Evolutionary conservation across 2,113 vertebrate genomes (phyloP), one percentile per base, ranked within the genome.

Genomic region (Pyrgilauda ruficollis): DNA sequence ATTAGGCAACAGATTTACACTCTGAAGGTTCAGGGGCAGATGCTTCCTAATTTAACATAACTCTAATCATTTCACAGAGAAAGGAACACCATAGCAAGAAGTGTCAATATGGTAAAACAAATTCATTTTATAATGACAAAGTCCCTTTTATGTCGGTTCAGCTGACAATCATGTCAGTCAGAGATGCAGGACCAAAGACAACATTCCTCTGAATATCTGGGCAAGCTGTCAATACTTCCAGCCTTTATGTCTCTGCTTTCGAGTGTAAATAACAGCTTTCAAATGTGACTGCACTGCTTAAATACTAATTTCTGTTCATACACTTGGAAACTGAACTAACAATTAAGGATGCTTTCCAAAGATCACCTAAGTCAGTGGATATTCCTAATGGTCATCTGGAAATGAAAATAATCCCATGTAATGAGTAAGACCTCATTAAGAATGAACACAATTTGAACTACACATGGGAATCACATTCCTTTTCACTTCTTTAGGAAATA

Each of bases 1-100:
- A 68, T 92, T 92, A 91, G 63, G n/a, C 35, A 89, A 50, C 31
- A 93, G 80, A 93, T 94, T 94, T 90, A 88, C 52, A 77, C 27
- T 74, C 52, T 33, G 46, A 24, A 59, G 16, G 33, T 77, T 95
- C 68, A 78, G 61, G 73, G 69, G 41, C 52, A 87, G 69, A 73
- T 0, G 0, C 13, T 89, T 95, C 37, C 30, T 37, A 72, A 68
- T 96, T 84, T 82, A 92, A 78, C 66, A 30, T 37, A 75, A 76
- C 30, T 87, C 28, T 81, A 46, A 79, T 35, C 59, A 84, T 87
- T 90, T 78, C 61, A 72, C 56, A 74, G 58, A 87, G 67, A 64
- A 84, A 43, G 27, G 50, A 94, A 81, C 41, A 79, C 8, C 12
- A 43, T 19, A 46, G 14, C 41, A 72, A 78, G 81, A 89, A 64